Evolutionary conservation across 2,888 invertebrate species (phyloP), one percentile per base, ranked within the genome.

Genomic region (Petrolisthes cinctipes): DNA sequence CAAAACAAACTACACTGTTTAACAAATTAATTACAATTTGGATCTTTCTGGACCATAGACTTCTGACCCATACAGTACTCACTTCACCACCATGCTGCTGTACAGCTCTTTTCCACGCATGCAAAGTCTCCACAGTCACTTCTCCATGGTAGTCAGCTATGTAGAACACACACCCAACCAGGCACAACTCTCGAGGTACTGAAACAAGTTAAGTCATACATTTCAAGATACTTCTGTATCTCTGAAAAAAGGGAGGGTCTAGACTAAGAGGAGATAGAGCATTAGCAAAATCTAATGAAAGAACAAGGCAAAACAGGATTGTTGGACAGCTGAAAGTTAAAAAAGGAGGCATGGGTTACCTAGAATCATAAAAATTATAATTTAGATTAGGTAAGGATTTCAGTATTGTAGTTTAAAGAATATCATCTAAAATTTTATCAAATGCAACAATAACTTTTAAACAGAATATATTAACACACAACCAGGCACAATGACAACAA

Each of bases 161-260:
- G 92, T 90, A 96, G 92, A 99, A 99, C 66, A 98, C 96, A 93
- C 98, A 99, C 7, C 98, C 99, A 61, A 98, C 94, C 79, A 99
- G 93, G 93, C 97, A 98, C 85, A 97, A 94, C 92, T 98, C 97
- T 0, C 96, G 95, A 11, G 98, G 98, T 91, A 93, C 93, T 93
- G 91, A 91, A 92, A 11, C 6, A 57, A 23, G 57, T 14, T 17
- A 53, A 51, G 79, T 56, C 6, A 17, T 5, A 51, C 23, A 11
- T 20, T 73, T 17, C 23, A 73, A 20, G 7, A 17, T 56, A 53
- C 5, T 54, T 79, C 6, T 73, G 11, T 11, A 17, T 66, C 17
- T 66, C 17, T 66, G 14, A 66, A 17, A 66, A 66, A 66, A 17
- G 66, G 66, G 66, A 17, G 14, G 14, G 7, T 14, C 7, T 7